These are phyloP conservation scores for Dryobotodes eremita DNA, from an alignment of 2,888 invertebrate genomes.

Conservation along the genomic window DNA sequence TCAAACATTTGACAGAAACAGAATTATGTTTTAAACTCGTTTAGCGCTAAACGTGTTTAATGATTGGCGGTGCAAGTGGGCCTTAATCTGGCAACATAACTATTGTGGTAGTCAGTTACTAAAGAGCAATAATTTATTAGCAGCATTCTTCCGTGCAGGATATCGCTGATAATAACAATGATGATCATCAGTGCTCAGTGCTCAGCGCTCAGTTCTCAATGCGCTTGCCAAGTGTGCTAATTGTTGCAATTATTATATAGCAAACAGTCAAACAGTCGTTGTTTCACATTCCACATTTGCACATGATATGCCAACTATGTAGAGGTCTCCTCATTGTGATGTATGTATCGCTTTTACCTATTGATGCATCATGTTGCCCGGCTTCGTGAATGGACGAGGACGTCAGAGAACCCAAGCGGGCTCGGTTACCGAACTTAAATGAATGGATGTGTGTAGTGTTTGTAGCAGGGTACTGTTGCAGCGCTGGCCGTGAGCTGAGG, in stretches of 20 bases:
- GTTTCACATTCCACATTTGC: neutral
- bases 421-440: neutral
- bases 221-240: slow-evolving; percentile 14
- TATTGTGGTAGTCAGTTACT: neutral
- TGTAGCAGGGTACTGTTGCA: neutral
- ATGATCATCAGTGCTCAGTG: slow-evolving; percentile 10
- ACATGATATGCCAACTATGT: no score
- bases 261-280: neutral
- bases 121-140: neutral
- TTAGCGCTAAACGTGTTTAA: no score
- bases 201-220: neutral
- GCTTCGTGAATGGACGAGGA: neutral
- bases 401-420: neutral
- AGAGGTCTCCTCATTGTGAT: neutral
- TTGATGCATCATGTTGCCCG: neutral
- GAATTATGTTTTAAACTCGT: no score
- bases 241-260: slow-evolving; percentile 20
- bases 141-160: neutral
- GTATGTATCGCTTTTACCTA: neutral
- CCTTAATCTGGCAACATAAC: neutral
- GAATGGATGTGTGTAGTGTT: neutral
- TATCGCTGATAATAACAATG: slow-evolving; percentile 25
- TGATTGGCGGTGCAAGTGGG: no score
- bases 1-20: no score
- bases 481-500: neutral